phyloP scores from a whole-genome alignment of 2,888 invertebrate genomes.

The Cordilura impudica region DNA sequence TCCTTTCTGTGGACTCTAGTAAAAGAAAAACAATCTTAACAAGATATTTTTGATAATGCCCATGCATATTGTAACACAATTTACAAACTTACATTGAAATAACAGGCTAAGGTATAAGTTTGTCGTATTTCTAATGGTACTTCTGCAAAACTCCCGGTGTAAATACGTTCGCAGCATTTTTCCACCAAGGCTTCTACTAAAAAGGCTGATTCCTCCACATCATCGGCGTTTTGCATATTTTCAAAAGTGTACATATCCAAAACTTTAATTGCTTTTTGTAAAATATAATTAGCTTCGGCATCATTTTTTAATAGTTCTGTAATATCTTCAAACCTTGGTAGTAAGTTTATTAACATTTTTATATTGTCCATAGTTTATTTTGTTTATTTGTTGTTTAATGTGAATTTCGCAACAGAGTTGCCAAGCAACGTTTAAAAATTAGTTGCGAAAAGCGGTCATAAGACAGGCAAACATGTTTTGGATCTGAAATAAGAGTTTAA shows the following conservation, averaged over 20 bases:
- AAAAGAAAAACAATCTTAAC: conserved; percentile 72
- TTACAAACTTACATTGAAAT: conserved; percentile 80
- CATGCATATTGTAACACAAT: not conserved
- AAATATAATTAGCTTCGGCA: conserved; percentile 70
- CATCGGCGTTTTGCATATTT: not conserved
- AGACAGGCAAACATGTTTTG: too few species aligned
- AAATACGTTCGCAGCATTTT: conserved; percentile 82
- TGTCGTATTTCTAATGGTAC: conserved; percentile 83
- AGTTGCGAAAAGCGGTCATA: too few species aligned
- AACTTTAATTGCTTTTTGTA: conserved; percentile 65
- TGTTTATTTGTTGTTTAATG: not conserved
- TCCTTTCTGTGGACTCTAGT: conserved; percentile 61
- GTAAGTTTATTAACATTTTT: conserved; percentile 62
- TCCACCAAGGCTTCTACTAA: conserved; percentile 77
- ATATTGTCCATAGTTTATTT: conserved; percentile 55
- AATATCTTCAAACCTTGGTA: conserved; percentile 70
- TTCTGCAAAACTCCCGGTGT: conserved; percentile 94
- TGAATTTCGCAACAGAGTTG: not conserved
- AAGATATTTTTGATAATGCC: not conserved
- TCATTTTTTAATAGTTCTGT: conserved; percentile 64
- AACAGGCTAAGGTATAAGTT: conserved; percentile 82
- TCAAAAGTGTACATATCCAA: conserved; percentile 29
- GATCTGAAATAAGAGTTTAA: too few species aligned
- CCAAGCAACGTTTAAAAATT: too few species aligned
- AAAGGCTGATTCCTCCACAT: conserved; percentile 66